Base-by-base conservation (phyloP, 2,113 vertebrate species). In the Agelaius tricolor region DNA sequence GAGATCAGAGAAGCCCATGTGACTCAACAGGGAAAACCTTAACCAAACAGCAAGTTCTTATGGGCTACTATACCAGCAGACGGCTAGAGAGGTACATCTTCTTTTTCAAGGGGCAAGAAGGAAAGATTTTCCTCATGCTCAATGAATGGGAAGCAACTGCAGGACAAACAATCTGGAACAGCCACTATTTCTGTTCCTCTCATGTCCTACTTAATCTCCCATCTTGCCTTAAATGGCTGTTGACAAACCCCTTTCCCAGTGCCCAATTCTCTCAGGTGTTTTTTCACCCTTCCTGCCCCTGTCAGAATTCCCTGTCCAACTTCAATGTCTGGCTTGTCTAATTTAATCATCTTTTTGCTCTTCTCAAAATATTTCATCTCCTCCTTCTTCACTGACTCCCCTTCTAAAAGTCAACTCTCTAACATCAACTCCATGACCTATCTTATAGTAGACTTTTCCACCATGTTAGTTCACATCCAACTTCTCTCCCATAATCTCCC, bases 1-100 rank as follows among this genome's bases (percentile, higher is more conserved):
- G 2, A 78, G 62, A 62, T 54, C 28, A 79, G 47, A 79, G n/a
- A 57, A 86, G 39, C 11, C 12, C 10, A 3, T 23, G 17, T 31
- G n/a, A 62, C 15, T 43, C 0, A 0, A 61, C 13, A 30, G 22
- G 10, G 11, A 21, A n/a, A 82, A 62, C 3, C 9, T 69, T 31
- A 47, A 52, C 13, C 8, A 57, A 26, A 24, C 2, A 31, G 13
- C 13, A 55, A 62, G 10, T 66, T 37, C n/a, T 43, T n/a, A 35
- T 47, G 18, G 20, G 23, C 55, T 37, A 15, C 52, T 63, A 5
- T 52, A 10, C 31, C 30, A 43, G 13, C 6, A 15, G 11, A 46
- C 10, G 37, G 18, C 15, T 52, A 61, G 37, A 69, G 23, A n/a
- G 6, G 3, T 21, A 57, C 4, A 11, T 24, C 15, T 57, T 90